Evolutionary conservation across 2,797 vertebrate species (phyloP), one percentile per base, ranked within the genome.

Genomic region (Holocentrus rufus): DNA sequence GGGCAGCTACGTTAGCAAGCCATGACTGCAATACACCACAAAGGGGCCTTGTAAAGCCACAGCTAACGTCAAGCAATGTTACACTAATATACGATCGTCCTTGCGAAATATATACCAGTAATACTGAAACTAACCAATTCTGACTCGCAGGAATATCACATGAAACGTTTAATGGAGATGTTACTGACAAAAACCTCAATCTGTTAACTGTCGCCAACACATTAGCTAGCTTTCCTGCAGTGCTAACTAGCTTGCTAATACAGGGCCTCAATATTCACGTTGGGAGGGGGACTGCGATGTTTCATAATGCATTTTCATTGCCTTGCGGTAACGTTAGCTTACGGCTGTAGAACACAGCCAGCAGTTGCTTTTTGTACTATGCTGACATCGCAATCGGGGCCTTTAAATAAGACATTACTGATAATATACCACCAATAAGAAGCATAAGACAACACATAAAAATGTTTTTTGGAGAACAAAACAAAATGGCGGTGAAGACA

Each of bases 401-500:
- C 4, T 57, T 22, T 39, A 11, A 1, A 0, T 8, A 14, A 34
- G 54, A 59, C 2, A 1, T 1, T 10, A 5, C 0, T 5, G 6
- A 3, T 23, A 5, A 15, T 42, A 10, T 2, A 7, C 1, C 3
- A 20, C 13, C 13, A 6, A 10, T 2, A 31, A 30, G 1, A 17
- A 2, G 10, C 14, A 10, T 10, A 27, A 52, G 20, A 31, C 2
- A 66, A 73, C 69, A 80, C 79, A 76, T 52, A 50, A 79, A 76
- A 83, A 61, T 10, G 25, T 13, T 90, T 89, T 87, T 85, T 85
- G 67, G 78, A 89, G 90, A 93, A 94, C 91, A 91, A 94, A 93
- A 95, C 94, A 95, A 95, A 95, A 95, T 95, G 94, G 94, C 94
- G 94, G 86, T 81, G 87, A 63, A 80, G 69, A 69, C 59, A 79